These are phyloP conservation scores for Zophobas morio DNA, from an alignment of 1,140 invertebrate species.

Conservation along the genomic window DNA sequence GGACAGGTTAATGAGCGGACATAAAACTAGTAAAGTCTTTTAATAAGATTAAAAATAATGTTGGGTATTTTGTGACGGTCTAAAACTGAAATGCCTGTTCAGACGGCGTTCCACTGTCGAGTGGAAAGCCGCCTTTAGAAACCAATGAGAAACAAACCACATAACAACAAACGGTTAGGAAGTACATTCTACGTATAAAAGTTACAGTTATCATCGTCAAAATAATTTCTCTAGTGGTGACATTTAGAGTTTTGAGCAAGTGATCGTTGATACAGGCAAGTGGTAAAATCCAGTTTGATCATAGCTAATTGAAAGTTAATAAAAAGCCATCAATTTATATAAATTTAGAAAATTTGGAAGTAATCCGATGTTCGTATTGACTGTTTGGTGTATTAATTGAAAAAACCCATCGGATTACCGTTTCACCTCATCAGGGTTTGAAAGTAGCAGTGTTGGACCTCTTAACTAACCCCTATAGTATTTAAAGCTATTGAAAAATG, in stretches of 20 bases:
- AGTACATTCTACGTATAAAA: conserved; percentile 35
- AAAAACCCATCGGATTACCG: not conserved
- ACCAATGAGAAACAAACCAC: conserved; percentile 5
- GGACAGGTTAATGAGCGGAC: too few relatives aligned
- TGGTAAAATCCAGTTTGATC: conserved; percentile 38
- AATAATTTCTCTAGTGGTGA: conserved; percentile 19
- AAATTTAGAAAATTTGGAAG: conserved; percentile 14
- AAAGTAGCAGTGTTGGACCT: conserved; percentile 36
- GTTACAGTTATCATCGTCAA: not conserved
- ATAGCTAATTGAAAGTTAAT: conserved; percentile 1
- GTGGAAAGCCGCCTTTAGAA: too few relatives aligned
- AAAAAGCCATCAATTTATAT: conserved; percentile 25
- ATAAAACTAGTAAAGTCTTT: too few relatives aligned
- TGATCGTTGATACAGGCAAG: conserved; percentile 46
- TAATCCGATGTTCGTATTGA: conserved; percentile 15
- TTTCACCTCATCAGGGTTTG: conserved; percentile 27
- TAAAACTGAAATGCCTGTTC: too few relatives aligned
- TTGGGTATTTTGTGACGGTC: too few relatives aligned
- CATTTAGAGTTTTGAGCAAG: conserved; percentile 42
- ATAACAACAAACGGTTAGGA: not conserved
- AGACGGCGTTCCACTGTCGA: too few relatives aligned
- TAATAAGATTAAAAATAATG: too few relatives aligned
- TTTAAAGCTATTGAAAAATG: conserved; percentile 35
- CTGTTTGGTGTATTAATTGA: not conserved
- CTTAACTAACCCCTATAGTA: conserved; percentile 29